Evolutionary conservation across 92 coral and sea anemone genomes (phyloP).

Genomic region (Epizoanthus rinbou): DNA sequence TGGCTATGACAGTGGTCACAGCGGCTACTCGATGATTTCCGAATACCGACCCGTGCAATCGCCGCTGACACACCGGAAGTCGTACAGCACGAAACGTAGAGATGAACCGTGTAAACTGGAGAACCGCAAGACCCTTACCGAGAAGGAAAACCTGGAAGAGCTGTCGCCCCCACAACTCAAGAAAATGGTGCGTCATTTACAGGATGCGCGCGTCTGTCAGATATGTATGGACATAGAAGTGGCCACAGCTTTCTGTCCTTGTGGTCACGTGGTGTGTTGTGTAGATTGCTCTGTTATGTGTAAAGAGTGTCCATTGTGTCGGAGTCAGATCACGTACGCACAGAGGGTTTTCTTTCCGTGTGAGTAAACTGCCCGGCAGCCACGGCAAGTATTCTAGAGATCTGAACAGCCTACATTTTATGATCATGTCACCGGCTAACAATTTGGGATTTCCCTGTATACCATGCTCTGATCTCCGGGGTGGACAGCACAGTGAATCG

Average conservation of each 20-base stretch:
- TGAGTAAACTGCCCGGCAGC: slow-evolving; percentile 44
- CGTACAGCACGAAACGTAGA: slow-evolving; percentile 57
- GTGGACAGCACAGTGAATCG: no score
- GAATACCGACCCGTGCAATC: slow-evolving; percentile 99
- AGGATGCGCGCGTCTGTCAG: slow-evolving; percentile 96
- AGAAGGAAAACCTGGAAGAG: slow-evolving; percentile 68
- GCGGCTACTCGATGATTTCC: slow-evolving; percentile 55
- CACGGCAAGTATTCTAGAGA: not conserved
- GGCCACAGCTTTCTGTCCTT: slow-evolving; percentile 97
- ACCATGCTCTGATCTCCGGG: no score
- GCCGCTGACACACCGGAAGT: slow-evolving; percentile 90
- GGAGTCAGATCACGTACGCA: slow-evolving; percentile 96
- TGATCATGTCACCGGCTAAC: not conserved
- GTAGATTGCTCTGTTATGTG: slow-evolving; percentile 98
- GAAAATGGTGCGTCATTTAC: slow-evolving; percentile 87
- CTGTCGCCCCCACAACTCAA: slow-evolving; percentile 79
- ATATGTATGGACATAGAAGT: slow-evolving; percentile 99
- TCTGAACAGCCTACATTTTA: not conserved
- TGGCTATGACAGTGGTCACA: slow-evolving; percentile 52
- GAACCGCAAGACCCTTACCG: slow-evolving; percentile 53
- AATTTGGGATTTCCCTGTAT: not conserved
- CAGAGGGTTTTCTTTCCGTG: slow-evolving; percentile 98
- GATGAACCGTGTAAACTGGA: slow-evolving; percentile 64
- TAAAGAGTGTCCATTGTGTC: slow-evolving; percentile 94
- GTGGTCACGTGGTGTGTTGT: slow-evolving; percentile 99